Conservation (phyloP, 2,888 invertebrate species). For the Creontiades dilutus region DNA sequence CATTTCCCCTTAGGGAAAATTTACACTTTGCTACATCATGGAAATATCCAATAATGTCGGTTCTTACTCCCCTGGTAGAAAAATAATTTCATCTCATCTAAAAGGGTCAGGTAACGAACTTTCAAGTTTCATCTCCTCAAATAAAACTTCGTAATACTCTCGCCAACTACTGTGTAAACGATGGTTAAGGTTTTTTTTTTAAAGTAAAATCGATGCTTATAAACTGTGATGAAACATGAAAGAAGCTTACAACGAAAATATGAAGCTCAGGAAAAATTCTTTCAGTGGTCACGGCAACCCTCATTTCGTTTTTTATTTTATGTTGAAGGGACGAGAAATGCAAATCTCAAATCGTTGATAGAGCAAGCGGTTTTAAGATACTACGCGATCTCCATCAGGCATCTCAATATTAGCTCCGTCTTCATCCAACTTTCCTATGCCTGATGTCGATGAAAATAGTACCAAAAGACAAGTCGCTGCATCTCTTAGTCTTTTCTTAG, state of each 20-base stretch:
- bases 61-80: neutral
- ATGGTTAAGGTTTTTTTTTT: neutral
- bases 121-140: constrained; percentile 30
- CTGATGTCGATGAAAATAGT: too few relatives aligned
- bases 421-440: too few relatives aligned
- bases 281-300: neutral
- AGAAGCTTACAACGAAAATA: constrained; percentile 2
- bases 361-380: too few relatives aligned
- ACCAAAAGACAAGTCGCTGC: too few relatives aligned
- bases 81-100: constrained; percentile 16
- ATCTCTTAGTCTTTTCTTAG: too few relatives aligned
- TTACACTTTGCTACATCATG: neutral
- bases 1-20: neutral
- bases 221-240: constrained; percentile 12
- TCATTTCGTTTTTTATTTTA: neutral
- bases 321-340: neutral
- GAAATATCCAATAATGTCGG: constrained; percentile 14
- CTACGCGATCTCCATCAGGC: too few relatives aligned
- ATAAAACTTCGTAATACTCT: constrained; percentile 6
- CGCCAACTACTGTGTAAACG: constrained; percentile 2
- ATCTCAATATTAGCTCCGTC: too few relatives aligned
- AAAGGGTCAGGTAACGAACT: constrained; percentile 30
- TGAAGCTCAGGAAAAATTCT: neutral
- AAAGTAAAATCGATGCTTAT: neutral
- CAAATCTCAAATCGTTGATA: too few relatives aligned